A percentile compares a stretch with the other conserved stretches of the same genome.
phyloP scores from a whole-genome alignment of 2,888 invertebrate genomes.

The Drosophila peninsularis region DNA sequence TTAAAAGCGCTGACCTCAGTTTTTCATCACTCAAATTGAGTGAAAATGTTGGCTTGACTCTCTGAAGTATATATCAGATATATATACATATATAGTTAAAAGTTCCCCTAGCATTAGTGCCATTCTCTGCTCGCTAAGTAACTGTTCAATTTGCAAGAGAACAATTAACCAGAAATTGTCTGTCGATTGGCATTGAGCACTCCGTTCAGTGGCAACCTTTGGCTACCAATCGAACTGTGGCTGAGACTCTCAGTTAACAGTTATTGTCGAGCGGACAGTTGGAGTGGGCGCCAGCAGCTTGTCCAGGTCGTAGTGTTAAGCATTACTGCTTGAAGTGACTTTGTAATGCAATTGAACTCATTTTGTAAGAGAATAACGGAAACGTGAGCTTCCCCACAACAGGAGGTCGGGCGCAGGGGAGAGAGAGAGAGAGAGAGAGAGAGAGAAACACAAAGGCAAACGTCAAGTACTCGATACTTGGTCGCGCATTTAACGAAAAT shows the following conservation, averaged over 20 bases:
- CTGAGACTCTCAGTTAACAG: slow-evolving; percentile 44
- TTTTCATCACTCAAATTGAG: not conserved
- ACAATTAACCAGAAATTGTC: slow-evolving; percentile 43
- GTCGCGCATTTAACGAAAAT: slow-evolving; percentile 57
- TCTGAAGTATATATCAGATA: not conserved
- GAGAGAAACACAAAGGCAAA: slow-evolving; percentile 55
- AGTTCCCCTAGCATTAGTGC: not conserved
- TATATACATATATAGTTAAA: not conserved
- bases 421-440: no score
- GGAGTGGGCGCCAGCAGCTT: not conserved
- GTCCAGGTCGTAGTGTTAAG: slow-evolving; percentile 41
- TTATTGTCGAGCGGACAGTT: slow-evolving; percentile 35
- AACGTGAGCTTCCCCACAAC: slow-evolving; percentile 17
- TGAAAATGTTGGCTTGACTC: not conserved
- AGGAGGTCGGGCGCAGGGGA: not conserved
- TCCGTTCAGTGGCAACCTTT: slow-evolving; percentile 16
- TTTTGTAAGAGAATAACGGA: slow-evolving; percentile 36
- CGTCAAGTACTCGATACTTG: slow-evolving; percentile 48
- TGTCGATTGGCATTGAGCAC: slow-evolving; percentile 38
- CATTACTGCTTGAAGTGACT: slow-evolving; percentile 57
- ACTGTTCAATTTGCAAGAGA: slow-evolving; percentile 14
- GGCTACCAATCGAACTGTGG: slow-evolving; percentile 14
- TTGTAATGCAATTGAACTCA: slow-evolving; percentile 75
- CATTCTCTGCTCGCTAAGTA: not conserved
- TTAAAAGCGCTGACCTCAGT: not conserved